Evolutionary conservation across 2,113 vertebrate genomes (phyloP).

Genomic region (Murina feae): DNA sequence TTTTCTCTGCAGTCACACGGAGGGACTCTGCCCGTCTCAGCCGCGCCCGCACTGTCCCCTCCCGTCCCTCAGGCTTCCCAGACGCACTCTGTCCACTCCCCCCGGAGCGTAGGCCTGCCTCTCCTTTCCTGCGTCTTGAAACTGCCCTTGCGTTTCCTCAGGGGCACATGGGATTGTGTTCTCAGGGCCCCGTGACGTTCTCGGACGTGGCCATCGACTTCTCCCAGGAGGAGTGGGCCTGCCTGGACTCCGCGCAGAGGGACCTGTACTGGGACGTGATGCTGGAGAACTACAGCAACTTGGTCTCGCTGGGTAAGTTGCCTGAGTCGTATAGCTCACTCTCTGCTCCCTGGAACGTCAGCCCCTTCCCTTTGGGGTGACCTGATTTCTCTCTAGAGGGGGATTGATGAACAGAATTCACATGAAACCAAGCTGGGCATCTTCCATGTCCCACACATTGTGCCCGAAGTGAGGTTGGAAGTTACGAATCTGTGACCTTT

Average conservation of each 20-base stretch:
- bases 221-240: constrained; percentile 62
- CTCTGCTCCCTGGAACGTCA: background rate
- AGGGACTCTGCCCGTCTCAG: background rate
- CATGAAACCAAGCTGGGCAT: background rate
- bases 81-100: fast-evolving
- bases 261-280: constrained; percentile 69
- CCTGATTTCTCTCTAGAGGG: background rate
- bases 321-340: fast-evolving
- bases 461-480: background rate
- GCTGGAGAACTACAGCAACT: constrained; percentile 63
- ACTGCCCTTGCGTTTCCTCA: background rate
- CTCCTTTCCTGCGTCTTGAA: background rate
- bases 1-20: background rate
- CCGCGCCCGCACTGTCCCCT: background rate
- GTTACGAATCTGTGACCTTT: background rate
- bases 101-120: background rate
- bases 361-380: background rate
- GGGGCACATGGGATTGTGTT: background rate
- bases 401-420: no score
- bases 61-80: fast-evolving
- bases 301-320: constrained; percentile 54
- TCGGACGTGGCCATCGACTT: constrained; percentile 60
- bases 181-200: constrained; percentile 33
- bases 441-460: background rate
- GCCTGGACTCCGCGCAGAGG: constrained; percentile 31